Evolutionary conservation across 30 jellyfish, hydroid and myxozoan genomes (phyloP), one percentile per base, ranked within the genome.

Genomic region (Turritopsis dohrnii): DNA sequence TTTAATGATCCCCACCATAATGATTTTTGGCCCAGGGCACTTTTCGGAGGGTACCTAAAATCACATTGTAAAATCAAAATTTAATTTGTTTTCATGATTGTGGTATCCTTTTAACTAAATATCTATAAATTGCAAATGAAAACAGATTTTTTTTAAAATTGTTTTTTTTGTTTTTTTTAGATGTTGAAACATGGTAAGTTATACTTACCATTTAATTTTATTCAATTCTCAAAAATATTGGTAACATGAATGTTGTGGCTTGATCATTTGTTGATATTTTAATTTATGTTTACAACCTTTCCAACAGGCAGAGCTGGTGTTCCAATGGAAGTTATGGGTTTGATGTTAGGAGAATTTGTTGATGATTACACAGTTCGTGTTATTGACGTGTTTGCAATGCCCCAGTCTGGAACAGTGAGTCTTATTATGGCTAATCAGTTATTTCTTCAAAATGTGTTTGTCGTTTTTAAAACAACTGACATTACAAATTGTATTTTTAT

Each of bases 241-340:
- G 0, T 18, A 23, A 0, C 81, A 23, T 18, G 29, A 72, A 19
- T 72, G 21, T 71, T 16, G 20, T 71, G 80, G 19, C 23, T 19
- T 71, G 20, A 71, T 18, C 80, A 19, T 18, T 16, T 23, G 18
- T 71, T 41, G 13, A 41, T 41, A 41, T 41, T 41, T 41, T 41
- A 3, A 3, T 41, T 5, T 41, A 41, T 41, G 5, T 66, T 66
- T 17, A 66, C 7, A 66, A 22, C 13, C 24, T 23, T 26, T 26
- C 41, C 7, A 74, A 74, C 29, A 95, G 97, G 99, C 16, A 85
- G 97, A n/a, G 97, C 97, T 79, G 99, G 99, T 65, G 97, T 90
- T 66, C 99, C 99, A 23, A 90, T 95, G 97, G 99, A 95, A 60
- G 99, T 95, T 53, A 95, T 95, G 99, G 99, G 99, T 4, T 76